phyloP scores from a whole-genome alignment of 1,140 invertebrate species.

The Achatina immaculata region DNA sequence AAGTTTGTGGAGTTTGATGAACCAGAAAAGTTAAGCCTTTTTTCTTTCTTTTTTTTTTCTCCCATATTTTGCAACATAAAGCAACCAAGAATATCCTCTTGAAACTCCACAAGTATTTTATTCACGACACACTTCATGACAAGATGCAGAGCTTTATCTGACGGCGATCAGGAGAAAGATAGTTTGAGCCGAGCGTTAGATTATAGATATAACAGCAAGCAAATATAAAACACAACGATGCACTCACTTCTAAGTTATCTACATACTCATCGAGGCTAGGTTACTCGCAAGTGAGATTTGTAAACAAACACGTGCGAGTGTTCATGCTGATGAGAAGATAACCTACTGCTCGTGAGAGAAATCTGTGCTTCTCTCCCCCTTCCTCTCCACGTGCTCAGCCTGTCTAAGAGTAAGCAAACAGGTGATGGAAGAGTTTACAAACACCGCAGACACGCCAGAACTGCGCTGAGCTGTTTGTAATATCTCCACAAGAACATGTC shows the following conservation, averaged over 20 bases:
- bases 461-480: background rate
- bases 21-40: too few relatives aligned
- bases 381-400: background rate
- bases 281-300: background rate
- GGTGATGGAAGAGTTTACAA: background rate
- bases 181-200: too few relatives aligned
- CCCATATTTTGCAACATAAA: too few relatives aligned
- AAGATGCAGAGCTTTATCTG: too few relatives aligned
- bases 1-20: too few relatives aligned
- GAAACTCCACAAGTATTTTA: too few relatives aligned
- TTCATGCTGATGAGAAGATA: background rate
- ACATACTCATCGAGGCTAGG: background rate
- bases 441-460: background rate
- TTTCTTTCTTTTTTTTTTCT: too few relatives aligned
- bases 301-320: background rate
- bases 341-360: background rate
- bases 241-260: background rate
- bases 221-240: background rate
- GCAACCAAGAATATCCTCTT: too few relatives aligned
- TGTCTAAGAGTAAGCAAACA: background rate
- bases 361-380: background rate
- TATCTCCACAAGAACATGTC: background rate
- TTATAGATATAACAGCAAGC: too few relatives aligned
- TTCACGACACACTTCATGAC: too few relatives aligned
- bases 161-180: too few relatives aligned